Conservation (phyloP, 2,888 invertebrate genomes). For the Calephelis perditalis region DNA sequence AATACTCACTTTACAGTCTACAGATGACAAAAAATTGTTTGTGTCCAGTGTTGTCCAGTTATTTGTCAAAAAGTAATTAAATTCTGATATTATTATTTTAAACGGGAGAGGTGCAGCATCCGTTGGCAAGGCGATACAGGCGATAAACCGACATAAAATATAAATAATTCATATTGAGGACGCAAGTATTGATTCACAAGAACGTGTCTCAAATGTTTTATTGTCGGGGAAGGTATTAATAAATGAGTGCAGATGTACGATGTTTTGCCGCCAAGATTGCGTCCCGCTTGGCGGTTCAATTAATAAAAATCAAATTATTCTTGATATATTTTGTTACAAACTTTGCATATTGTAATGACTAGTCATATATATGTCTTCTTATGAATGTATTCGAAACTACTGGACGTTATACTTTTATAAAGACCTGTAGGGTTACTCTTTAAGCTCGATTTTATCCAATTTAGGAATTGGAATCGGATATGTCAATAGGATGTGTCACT, state of each 20-base stretch:
- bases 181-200: slow-evolving; percentile 71
- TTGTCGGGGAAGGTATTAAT: slow-evolving; percentile 63
- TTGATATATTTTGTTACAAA: slow-evolving; percentile 23
- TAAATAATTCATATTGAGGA: slow-evolving; percentile 70
- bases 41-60: slow-evolving; percentile 53
- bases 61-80: slow-evolving; percentile 76
- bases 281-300: slow-evolving; percentile 54
- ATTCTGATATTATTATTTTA: slow-evolving; percentile 70
- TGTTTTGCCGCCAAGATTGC: slow-evolving; percentile 49
- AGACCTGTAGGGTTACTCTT: too few species aligned
- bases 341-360: too few species aligned
- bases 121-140: slow-evolving; percentile 53
- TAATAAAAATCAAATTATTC: slow-evolving; percentile 63
- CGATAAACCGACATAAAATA: slow-evolving; percentile 75
- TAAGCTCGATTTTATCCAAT: too few species aligned
- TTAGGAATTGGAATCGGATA: too few species aligned
- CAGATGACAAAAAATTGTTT: slow-evolving; percentile 9
- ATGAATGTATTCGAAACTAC: too few species aligned
- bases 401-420: too few species aligned
- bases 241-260: slow-evolving; percentile 68
- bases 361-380: too few species aligned
- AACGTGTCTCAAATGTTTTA: slow-evolving; percentile 77
- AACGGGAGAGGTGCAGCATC: slow-evolving; percentile 45
- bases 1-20: neutral
- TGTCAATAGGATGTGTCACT: too few species aligned